phyloP scores from a whole-genome alignment of 37 sponge, comb jelly and placozoan species.

The Haliclona indistincta region DNA sequence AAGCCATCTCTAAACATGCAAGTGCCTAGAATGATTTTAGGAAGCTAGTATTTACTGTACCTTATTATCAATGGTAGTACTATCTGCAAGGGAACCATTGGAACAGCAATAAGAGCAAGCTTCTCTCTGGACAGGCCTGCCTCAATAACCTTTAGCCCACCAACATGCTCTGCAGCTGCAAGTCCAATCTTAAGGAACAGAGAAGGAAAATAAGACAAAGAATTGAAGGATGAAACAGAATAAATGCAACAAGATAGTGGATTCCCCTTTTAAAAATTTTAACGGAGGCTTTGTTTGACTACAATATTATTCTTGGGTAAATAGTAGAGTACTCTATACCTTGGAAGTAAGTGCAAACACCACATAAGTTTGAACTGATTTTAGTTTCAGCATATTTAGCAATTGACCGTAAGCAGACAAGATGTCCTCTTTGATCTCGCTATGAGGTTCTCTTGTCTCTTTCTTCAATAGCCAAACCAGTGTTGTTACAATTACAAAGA shows the following conservation, averaged over 20 bases:
- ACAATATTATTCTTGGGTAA: no score
- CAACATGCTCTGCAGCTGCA: constrained; percentile 82
- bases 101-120: constrained; percentile 83
- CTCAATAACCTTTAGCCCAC: constrained; percentile 91
- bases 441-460: constrained; percentile 43
- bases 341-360: constrained; percentile 61
- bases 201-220: no score
- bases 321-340: constrained; percentile 36
- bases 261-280: background rate
- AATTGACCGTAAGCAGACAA: constrained; percentile 64
- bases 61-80: constrained; percentile 80
- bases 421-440: constrained; percentile 5
- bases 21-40: background rate
- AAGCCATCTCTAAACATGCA: no score
- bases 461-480: constrained; percentile 74
- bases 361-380: constrained; percentile 45
- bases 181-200: constrained; percentile 76
- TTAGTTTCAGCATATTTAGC: constrained; percentile 48
- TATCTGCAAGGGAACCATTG: constrained; percentile 88
- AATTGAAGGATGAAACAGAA: no score
- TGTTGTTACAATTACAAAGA: constrained; percentile 85
- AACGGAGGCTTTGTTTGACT: no score
- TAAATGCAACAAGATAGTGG: background rate
- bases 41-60: background rate
- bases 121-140: constrained; percentile 89